Evolutionary conservation across 2,113 vertebrate species (phyloP), one percentile per base, ranked within the genome.

Genomic region (Osmerus eperlanus): DNA sequence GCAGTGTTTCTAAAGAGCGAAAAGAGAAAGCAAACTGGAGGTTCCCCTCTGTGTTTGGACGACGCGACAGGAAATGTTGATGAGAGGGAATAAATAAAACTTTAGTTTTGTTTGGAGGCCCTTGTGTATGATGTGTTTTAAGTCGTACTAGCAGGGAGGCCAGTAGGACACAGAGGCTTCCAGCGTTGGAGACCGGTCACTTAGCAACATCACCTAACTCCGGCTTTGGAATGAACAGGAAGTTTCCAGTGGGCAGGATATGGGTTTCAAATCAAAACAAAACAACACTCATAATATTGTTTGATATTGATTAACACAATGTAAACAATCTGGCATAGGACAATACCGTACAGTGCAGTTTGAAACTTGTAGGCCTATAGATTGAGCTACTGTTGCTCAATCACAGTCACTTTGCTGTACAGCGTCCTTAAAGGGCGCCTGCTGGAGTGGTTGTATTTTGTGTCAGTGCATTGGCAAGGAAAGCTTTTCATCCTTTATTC

Each of bases 201-300:
- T 89, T 90, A 91, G 93, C 94, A 94, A 93, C 89, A 83, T 81
- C 65, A 84, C 84, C 84, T 67, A 76, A 67, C 89, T 86, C 89
- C 88, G 85, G 84, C 88, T 88, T 74, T 76, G 79, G 55, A 63
- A 79, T 72, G 56, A 19, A 28, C 21, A 92, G 92, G 92, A 91
- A 92, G 91, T 87, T 91, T 89, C 55, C 87, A 91, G 86, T 92
- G 90, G 64, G 60, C 72, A 55, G 62, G 41, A 47, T 47, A 47
- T 47, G 41, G 41, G 41, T 47, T 47, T 47, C 41, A 47, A 47
- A 47, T 47, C 9, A 47, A 47, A 47, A 47, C 41, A 47, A 47
- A 47, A 47, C 7, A 9, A 41, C 41, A 47, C 9, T 47, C 41
- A 12, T 47, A 47, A 47, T 47, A 47, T 47, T 47, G 41, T 47